Evolutionary conservation across 2,888 invertebrate genomes (phyloP), one percentile per base, ranked within the genome.

Genomic region (Tenthredo notha): DNA sequence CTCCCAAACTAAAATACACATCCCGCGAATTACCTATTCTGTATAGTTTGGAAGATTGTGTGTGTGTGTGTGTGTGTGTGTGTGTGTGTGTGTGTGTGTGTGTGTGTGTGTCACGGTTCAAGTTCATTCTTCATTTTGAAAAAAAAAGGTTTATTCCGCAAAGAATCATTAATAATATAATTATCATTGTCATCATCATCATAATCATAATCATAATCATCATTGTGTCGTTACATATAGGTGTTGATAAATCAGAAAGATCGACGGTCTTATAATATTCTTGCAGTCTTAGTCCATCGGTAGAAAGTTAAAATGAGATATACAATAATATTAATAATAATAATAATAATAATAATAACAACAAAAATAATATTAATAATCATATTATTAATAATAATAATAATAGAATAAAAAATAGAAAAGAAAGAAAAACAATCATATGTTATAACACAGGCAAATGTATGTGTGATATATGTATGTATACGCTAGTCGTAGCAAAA

Each of bases 211-310:
- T 58, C 12, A 78, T 50, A 33, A 29, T 54, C 12, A 50, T 58
- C 50, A 21, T 21, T 58, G 87, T 87, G 88, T 88, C 88, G 84
- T 89, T 88, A 86, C 85, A 87, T 87, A 87, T 89, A 87, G 88
- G 87, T 90, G 88, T 54, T 54, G 33, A 33, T 33, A 33, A n/a
- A 54, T 54, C n/a, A 54, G 54, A 54, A 54, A 54, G 61, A 25
- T 61, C 61, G 61, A 12, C 21, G 61, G 61, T 5, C 86, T 89
- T 72, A n/a, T 33, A 47, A 47, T 47, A 47, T 72, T 72, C n/a
- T 40, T n/a, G 18, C 70, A 72, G 40, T 40, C 40, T 72, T 72
- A 72, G 50, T 75, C 75, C 47, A 75, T 43, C 21, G 75, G 21
- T 72, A 72, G 40, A 40, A 72, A 33, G 70, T 61, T 61, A 61